Conservation (phyloP, 2,888 invertebrate genomes). For the Pheosia gnoma region DNA sequence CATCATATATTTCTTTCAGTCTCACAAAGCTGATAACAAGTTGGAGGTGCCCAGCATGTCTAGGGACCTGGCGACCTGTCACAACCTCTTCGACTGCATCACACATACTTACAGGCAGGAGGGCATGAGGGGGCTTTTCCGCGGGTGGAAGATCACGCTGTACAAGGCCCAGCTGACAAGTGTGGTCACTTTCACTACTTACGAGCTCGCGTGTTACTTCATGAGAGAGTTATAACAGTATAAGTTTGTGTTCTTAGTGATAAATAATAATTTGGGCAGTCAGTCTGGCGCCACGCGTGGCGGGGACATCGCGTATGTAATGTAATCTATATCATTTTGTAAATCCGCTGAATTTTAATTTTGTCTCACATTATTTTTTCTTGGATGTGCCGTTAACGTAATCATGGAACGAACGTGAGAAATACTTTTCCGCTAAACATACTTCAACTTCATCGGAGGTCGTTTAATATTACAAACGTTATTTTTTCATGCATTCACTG, state of each 20-base stretch:
- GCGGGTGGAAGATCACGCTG: constrained; percentile 65
- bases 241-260: background rate
- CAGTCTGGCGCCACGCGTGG: background rate
- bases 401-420: too few relatives aligned
- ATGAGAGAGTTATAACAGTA: constrained; percentile 45
- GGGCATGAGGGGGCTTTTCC: constrained; percentile 59
- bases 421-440: too few relatives aligned
- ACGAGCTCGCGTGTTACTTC: constrained; percentile 62
- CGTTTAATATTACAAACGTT: too few relatives aligned
- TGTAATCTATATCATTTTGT: too few relatives aligned
- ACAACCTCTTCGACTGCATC: constrained; percentile 51
- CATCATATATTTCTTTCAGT: constrained; percentile 43
- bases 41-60: constrained; percentile 51
- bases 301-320: too few relatives aligned
- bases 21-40: constrained; percentile 49
- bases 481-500: too few relatives aligned
- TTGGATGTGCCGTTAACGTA: too few relatives aligned
- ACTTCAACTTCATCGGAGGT: too few relatives aligned
- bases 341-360: too few relatives aligned
- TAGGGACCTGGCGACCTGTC: constrained; percentile 52
- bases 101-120: constrained; percentile 45
- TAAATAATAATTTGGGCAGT: background rate
- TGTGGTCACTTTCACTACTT: constrained; percentile 63
- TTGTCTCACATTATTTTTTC: too few relatives aligned
- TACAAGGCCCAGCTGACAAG: constrained; percentile 68